phyloP scores from a whole-genome alignment of 1,140 invertebrate genomes.

The Drosophila gunungcola region DNA sequence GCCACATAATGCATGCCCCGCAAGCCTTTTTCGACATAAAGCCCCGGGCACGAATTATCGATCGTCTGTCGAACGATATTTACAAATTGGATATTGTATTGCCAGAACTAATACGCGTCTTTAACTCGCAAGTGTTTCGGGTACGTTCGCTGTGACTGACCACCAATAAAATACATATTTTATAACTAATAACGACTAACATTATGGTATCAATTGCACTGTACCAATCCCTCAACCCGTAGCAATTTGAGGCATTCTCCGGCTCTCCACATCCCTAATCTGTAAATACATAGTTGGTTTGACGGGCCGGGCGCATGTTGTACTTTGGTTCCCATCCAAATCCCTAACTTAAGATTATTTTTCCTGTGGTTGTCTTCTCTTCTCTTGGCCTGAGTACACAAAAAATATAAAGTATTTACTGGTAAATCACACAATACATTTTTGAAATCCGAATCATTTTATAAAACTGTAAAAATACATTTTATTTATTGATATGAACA shows the following conservation, averaged over 20 bases:
- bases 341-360: constrained; percentile 21
- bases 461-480: not conserved
- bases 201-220: constrained; percentile 4
- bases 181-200: constrained; percentile 44
- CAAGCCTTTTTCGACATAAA: constrained; percentile 92
- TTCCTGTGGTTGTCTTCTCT: constrained; percentile 37
- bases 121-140: constrained; percentile 78
- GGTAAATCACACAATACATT: no score
- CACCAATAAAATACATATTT: not conserved
- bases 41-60: constrained; percentile 90
- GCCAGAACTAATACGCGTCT: constrained; percentile 82
- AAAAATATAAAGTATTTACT: no score
- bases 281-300: constrained; percentile 29
- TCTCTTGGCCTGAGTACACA: not conserved
- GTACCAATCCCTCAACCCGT: constrained; percentile 19
- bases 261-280: constrained; percentile 4
- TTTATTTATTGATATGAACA: not conserved
- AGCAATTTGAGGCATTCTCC: constrained; percentile 46
- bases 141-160: constrained; percentile 80
- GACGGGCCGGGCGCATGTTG: constrained; percentile 54
- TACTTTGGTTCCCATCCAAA: constrained; percentile 12
- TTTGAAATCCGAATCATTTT: no score
- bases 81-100: constrained; percentile 88
- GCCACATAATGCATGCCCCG: constrained; percentile 88
- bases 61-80: constrained; percentile 90